Evolutionary conservation across 2,888 invertebrate genomes (phyloP).

Genomic region (Serripes groenlandicus): DNA sequence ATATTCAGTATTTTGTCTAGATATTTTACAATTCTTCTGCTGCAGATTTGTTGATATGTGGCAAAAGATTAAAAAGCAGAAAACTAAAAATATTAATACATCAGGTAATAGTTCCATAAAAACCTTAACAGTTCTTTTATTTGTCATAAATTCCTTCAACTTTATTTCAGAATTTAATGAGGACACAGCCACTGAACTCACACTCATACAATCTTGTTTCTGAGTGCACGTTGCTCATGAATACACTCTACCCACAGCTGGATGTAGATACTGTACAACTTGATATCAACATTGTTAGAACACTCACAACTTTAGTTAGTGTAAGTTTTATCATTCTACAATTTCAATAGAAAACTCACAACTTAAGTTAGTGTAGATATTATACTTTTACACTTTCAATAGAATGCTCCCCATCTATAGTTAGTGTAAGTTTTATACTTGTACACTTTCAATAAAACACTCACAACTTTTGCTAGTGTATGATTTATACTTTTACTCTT

Average conservation of each 20-base stretch:
- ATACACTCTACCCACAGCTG: neutral
- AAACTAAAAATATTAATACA: too few species aligned
- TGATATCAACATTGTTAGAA: neutral
- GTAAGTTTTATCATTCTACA: neutral
- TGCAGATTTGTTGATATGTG: too few species aligned
- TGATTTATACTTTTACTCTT: too few species aligned
- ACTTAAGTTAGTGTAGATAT: neutral
- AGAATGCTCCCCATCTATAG: too few species aligned
- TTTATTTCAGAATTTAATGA: neutral
- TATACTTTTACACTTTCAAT: too few species aligned
- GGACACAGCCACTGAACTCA: neutral
- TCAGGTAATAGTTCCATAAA: too few species aligned
- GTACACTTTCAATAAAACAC: too few species aligned
- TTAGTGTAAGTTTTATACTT: too few species aligned
- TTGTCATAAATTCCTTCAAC: neutral
- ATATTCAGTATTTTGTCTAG: too few species aligned
- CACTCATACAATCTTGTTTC: neutral
- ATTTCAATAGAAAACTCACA: neutral
- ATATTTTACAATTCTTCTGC: too few species aligned
- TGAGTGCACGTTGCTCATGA: slow-evolving; percentile 1
- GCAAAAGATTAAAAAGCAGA: too few species aligned
- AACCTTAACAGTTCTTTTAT: neutral
- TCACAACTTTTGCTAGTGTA: too few species aligned
- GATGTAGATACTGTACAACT: neutral
- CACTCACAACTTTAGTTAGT: neutral